Evolutionary conservation across 2,113 vertebrate species (phyloP).

Genomic region (Pelecanus crispus): DNA sequence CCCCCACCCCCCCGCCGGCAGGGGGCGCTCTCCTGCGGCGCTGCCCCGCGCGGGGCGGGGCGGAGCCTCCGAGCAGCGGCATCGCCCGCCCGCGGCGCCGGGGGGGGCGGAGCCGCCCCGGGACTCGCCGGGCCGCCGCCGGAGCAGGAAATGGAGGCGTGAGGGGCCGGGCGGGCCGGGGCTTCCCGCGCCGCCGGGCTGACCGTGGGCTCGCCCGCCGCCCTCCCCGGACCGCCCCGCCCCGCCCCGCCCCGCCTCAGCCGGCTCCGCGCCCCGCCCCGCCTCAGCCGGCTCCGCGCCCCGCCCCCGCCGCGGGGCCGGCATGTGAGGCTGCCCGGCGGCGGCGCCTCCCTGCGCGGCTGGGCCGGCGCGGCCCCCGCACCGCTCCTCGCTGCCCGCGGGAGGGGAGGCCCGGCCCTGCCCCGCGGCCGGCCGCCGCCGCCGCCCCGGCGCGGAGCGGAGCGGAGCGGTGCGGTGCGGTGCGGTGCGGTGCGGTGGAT

Average conservation of each 20-base stretch:
- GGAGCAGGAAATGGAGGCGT: slow-evolving; percentile 8
- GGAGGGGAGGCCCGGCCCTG: not conserved
- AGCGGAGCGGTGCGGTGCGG: no score
- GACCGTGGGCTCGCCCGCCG: not conserved
- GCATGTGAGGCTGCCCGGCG: not conserved
- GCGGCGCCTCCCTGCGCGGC: not conserved
- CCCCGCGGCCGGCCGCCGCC: not conserved
- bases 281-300: not conserved
- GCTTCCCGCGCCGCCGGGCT: not conserved
- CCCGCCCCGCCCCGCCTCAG: not conserved
- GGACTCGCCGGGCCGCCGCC: not conserved
- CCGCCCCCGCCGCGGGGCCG: not conserved
- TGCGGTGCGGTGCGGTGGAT: no score
- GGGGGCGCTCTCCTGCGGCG: not conserved
- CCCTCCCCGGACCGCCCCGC: not conserved
- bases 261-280: not conserved
- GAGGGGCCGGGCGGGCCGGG: not conserved
- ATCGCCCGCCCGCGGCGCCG: not conserved
- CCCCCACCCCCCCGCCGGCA: not conserved
- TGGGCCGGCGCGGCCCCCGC: not conserved
- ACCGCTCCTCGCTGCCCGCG: not conserved
- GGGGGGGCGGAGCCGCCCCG: not conserved
- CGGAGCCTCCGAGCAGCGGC: not conserved
- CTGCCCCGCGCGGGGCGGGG: no score
- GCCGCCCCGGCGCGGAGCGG: not conserved